Percentiles rank a stretch among this genome's conserved stretches.
Evolutionary conservation across 2,797 vertebrate species (phyloP).

Genomic region (Cossypha polioptera): DNA sequence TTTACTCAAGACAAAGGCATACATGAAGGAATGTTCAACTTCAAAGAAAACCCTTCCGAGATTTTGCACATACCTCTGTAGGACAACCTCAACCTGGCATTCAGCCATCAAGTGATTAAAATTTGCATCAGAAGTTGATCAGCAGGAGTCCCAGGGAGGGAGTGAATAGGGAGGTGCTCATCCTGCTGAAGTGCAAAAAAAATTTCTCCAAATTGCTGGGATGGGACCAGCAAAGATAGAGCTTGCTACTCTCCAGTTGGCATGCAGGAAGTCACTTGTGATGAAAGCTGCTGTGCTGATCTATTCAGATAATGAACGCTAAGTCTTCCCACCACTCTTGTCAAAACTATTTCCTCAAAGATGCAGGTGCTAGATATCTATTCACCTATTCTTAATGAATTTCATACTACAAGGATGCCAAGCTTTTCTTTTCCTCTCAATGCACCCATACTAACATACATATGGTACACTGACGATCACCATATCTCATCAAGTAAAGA

Average conservation of each 20-base stretch:
- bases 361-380: neutral
- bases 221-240: neutral
- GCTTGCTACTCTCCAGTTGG: neutral
- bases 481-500: neutral
- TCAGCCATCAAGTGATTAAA: neutral
- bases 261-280: neutral
- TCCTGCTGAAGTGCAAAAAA: neutral
- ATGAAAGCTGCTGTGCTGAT: neutral
- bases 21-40: neutral
- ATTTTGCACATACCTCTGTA: neutral
- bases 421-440: neutral
- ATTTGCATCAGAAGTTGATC: neutral
- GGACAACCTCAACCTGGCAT: neutral
- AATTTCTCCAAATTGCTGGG: neutral
- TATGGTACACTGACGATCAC: neutral
- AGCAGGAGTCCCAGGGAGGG: neutral
- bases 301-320: neutral
- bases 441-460: too few species aligned
- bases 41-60: neutral
- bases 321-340: neutral
- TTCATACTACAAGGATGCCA: neutral
- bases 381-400: neutral
- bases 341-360: neutral
- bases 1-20: neutral
- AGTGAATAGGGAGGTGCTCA: accelerated